Evolutionary conservation across 2,113 vertebrate species (phyloP), one percentile per base, ranked within the genome.

Genomic region (Cariama cristata): DNA sequence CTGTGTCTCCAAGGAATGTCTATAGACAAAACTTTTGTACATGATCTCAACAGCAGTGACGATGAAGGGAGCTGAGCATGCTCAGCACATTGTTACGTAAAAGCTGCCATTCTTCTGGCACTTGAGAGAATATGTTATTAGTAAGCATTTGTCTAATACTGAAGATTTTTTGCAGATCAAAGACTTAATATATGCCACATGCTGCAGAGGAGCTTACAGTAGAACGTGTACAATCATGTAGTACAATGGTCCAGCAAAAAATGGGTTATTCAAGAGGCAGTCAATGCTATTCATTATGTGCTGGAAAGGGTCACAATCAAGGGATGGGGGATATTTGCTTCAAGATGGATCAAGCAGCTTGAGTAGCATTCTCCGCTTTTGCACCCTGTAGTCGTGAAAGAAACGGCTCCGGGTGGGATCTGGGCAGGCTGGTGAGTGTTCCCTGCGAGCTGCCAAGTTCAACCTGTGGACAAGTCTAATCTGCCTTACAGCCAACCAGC

Each of bases 101-200:
- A 83, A 42, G 58, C 83, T 79, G 5, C 72, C 0, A 0, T 88
- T 79, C 59, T 63, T 50, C 63, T 95, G 90, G 86, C 45, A 19
- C 80, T 76, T 12, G 64, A 45, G 55, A 47, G 72, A 53, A 5
- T 15, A 14, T 10, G 45, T 40, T 80, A 32, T 83, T 79, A 79
- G 71, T 38, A 75, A 92, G 92, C 66, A 76, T 88, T 96, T 88
- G 53, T 69, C 86, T 88, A 76, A 83, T 83, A 33, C 72, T 52
- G 44, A 66, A 86, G 91, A 27, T 30, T 69, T 94, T 76, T 88
- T 52, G 52, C 72, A 95, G 79, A 74, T 96, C 88, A 85, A 69
- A 95, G 74, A 35, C 86, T 71, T 91, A 81, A 91, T 81, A 53
- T 85, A 21, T 44, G 71, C 75, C 89, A 80, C 44, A 44, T 79